phyloP scores from a whole-genome alignment of 2,797 vertebrate species.

The Siniperca obscura region DNA sequence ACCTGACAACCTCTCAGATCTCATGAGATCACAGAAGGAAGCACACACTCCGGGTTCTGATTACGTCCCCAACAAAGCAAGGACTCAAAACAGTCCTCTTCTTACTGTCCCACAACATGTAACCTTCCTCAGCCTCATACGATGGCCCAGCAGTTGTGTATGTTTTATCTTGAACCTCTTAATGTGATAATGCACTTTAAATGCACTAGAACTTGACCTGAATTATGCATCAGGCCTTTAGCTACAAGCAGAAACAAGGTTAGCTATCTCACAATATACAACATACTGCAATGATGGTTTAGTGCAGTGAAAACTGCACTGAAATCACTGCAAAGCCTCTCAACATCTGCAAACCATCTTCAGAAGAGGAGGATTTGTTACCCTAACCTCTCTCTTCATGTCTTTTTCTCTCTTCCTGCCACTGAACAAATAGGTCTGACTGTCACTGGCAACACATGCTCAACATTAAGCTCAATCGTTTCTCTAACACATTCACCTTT shows the following conservation, averaged over 20 bases:
- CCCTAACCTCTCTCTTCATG: neutral
- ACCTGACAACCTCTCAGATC: conserved; percentile 18
- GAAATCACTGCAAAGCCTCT: conserved; percentile 16
- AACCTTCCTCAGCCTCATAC: neutral
- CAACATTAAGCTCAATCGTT: neutral
- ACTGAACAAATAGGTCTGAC: conserved; percentile 8
- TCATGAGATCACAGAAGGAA: conserved; percentile 6
- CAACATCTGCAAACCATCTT: conserved; percentile 50
- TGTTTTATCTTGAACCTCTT: neutral
- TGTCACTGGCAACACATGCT: conserved; percentile 23
- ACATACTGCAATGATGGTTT: neutral
- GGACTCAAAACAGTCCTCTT: neutral
- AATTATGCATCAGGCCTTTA: conserved; percentile 8
- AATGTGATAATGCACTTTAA: neutral
- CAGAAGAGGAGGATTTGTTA: neutral
- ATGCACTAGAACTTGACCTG: neutral
- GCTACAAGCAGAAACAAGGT: neutral
- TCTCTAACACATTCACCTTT: neutral
- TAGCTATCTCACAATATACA: neutral
- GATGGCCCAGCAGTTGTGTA: neutral
- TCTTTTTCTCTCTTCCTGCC: neutral
- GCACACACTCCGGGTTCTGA: conserved; percentile 4
- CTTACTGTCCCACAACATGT: neutral
- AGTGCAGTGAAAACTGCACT: conserved; percentile 9
- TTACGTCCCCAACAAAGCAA: neutral